Evolutionary conservation across 2,113 vertebrate genomes (phyloP), one percentile per base, ranked within the genome.

Genomic region (Indri indri): DNA sequence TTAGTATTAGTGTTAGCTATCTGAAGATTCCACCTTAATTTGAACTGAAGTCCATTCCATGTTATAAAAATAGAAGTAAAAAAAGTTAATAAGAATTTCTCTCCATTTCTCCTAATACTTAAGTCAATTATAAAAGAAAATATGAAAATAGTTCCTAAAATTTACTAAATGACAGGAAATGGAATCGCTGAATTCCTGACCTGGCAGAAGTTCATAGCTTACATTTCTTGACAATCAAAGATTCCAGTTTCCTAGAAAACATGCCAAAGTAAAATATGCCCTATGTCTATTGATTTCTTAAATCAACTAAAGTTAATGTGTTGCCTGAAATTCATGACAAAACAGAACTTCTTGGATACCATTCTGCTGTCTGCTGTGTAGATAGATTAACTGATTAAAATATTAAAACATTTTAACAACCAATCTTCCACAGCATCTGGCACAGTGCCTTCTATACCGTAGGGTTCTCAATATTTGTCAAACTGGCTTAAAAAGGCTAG

Each of bases 51-150:
- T 18, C 52, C 30, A 82, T 9, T 77, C n/a, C 16, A 59, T 65
- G 42, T 68, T 86, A 88, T 45, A 97, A 73, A 96, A 77, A 17
- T 42, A 91, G 27, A 93, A 30, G 11, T 57, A 23, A n/a, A 95
- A 89, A 93, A 94, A 88, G 30, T 59, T 79, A 97, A 94, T 45
- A 68, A 95, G 17, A 45, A 32, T 13, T 68, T 83, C 84, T 84
- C 32, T 86, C 79, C 42, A 52, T 91, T 94, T 65, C 70, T 80
- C 94, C 23, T 92, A 79, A 94, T 61, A 83, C 1, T 47, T 83
- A 94, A n/a, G 25, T 8, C 70, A 95, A 10, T 84, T 85, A 92
- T 18, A 73, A 90, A 87, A 82, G 45, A 12, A 68, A n/a, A 97
- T 32, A 82, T 68, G 27, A 94, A 97, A 96, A 95, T 30, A 73